These are phyloP conservation scores for Chaunax sp. DNA, from an alignment of 2,797 vertebrate species.

Conservation along the genomic window DNA sequence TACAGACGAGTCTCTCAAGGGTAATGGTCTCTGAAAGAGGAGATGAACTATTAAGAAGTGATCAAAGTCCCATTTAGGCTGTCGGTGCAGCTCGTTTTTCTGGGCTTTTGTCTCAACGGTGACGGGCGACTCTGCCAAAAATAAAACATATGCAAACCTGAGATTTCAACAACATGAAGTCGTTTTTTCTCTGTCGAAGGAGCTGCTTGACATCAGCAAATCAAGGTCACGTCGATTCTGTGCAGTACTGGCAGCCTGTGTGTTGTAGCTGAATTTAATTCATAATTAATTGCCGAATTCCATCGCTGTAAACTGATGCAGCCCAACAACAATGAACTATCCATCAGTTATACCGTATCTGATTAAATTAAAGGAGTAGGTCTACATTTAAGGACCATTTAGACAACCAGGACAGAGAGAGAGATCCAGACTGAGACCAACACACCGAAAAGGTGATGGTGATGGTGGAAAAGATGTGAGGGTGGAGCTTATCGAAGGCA, in stretches of 20 bases:
- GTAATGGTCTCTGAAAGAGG: conserved; percentile 57
- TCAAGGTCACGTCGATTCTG: conserved; percentile 11
- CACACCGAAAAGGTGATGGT: too few species aligned
- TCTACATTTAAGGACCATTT: too few species aligned
- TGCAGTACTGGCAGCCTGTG: not conserved
- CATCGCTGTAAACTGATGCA: not conserved
- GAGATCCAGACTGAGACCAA: too few species aligned
- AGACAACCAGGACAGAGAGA: too few species aligned
- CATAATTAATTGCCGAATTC: not conserved
- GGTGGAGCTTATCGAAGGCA: too few species aligned
- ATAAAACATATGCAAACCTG: not conserved
- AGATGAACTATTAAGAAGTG: conserved; percentile 55
- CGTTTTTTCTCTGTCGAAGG: not conserved
- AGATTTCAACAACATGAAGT: not conserved
- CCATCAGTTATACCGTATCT: not conserved
- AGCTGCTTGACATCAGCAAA: conserved; percentile 13
- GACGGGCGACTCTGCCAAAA: conserved; percentile 12
- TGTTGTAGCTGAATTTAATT: not conserved
- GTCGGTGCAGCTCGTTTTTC: conserved; percentile 24
- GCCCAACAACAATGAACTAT: not conserved
- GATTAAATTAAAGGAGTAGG: not conserved
- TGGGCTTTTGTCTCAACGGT: conserved; percentile 22
- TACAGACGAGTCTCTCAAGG: conserved; percentile 36
- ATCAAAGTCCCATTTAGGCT: conserved; percentile 61
- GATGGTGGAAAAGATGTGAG: too few species aligned